These are phyloP conservation scores for Drosophila sordidula DNA, from an alignment of 2,888 invertebrate species.

Conservation along the genomic window DNA sequence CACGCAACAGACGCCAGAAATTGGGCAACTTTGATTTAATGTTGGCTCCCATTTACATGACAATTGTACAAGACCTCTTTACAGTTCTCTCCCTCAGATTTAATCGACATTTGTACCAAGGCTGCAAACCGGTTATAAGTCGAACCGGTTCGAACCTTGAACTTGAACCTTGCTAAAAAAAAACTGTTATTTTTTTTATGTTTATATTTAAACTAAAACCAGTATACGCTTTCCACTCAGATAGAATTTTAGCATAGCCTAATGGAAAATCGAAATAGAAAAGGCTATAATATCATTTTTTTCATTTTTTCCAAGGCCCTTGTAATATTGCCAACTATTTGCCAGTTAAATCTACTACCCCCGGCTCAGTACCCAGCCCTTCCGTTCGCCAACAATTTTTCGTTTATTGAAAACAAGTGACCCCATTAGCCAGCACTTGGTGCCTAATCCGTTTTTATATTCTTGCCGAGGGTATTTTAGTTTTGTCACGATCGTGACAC, in stretches of 20 bases:
- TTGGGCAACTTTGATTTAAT: constrained; percentile 53
- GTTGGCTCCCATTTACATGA: constrained; percentile 12
- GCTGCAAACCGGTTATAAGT: too few relatives aligned
- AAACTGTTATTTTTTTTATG: too few relatives aligned
- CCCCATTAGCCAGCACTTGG: constrained; percentile 35
- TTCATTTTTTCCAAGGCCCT: too few relatives aligned
- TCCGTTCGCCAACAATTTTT: background rate
- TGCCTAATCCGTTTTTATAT: constrained; percentile 2
- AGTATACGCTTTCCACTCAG: too few relatives aligned
- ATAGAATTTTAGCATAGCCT: too few relatives aligned
- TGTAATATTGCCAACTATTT: background rate
- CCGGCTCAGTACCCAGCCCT: background rate
- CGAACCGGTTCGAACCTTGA: too few relatives aligned
- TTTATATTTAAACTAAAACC: too few relatives aligned
- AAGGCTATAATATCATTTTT: too few relatives aligned
- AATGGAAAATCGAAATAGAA: too few relatives aligned
- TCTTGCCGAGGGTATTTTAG: background rate
- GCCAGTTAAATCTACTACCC: background rate
- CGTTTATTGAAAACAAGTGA: constrained; percentile 18
- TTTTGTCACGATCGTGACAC: background rate
- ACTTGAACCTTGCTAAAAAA: too few relatives aligned
- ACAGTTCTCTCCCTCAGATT: background rate
- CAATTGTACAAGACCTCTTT: background rate
- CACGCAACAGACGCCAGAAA: constrained; percentile 53
- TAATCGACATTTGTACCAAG: too few relatives aligned